phyloP scores from a whole-genome alignment of 2,888 invertebrate species.

The Ceriagrion tenellum region DNA sequence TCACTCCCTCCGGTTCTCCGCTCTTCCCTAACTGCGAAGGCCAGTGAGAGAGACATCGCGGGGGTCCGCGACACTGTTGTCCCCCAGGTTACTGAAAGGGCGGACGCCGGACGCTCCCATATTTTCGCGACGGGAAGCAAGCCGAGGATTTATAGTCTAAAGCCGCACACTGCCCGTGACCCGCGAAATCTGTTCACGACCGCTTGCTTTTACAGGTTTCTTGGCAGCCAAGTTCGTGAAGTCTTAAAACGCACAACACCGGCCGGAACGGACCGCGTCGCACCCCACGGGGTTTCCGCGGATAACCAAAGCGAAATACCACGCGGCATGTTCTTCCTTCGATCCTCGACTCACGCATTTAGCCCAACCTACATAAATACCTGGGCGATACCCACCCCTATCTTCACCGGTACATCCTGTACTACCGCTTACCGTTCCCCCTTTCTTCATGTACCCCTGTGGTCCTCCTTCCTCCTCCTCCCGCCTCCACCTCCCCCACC shows the following conservation, averaged over 20 bases:
- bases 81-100: conserved; percentile 22
- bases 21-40: not conserved
- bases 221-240: not conserved
- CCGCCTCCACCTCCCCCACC: not conserved
- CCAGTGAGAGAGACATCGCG: not conserved
- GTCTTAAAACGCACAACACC: not conserved
- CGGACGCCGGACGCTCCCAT: not conserved
- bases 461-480: not conserved
- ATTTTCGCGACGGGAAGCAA: not conserved
- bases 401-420: not conserved
- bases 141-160: not conserved
- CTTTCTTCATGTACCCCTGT: not conserved
- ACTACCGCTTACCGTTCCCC: not conserved
- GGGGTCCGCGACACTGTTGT: conserved; percentile 27
- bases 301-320: not conserved
- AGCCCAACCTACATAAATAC: not conserved
- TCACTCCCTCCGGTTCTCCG: not conserved
- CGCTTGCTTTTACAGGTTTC: not conserved
- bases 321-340: not conserved
- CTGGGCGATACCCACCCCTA: not conserved
- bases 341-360: not conserved
- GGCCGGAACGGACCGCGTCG: not conserved
- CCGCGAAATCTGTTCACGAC: conserved; percentile 18
- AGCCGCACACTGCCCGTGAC: not conserved
- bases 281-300: not conserved